Percentiles rank a stretch among this genome's conserved stretches.
These are phyloP conservation scores for Rafetus swinhoei DNA, from an alignment of 2,113 vertebrate species.

Conservation along the genomic window DNA sequence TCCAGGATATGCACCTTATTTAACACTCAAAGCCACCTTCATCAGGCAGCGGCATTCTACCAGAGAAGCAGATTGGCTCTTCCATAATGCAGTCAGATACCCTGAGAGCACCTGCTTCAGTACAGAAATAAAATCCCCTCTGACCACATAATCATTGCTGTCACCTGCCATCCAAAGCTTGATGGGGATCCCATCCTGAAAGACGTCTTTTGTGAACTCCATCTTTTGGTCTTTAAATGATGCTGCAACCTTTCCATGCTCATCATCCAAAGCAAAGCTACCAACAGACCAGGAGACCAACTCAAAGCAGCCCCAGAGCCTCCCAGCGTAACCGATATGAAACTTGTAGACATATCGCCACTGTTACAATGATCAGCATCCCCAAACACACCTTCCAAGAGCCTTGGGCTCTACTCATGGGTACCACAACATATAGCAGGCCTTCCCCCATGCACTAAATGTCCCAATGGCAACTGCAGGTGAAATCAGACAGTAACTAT, in stretches of 20 bases:
- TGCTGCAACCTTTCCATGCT: not conserved
- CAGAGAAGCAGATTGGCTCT: not conserved
- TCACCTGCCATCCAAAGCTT: not conserved
- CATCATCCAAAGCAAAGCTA: not conserved
- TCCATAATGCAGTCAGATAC: not conserved
- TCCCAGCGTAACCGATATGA: not conserved
- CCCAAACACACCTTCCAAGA: not conserved
- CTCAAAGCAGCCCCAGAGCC: not conserved
- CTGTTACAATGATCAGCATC: not conserved
- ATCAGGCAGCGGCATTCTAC: not conserved
- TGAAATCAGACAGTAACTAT: not conserved
- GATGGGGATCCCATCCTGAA: not conserved
- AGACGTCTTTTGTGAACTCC: not conserved
- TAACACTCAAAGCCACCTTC: not conserved
- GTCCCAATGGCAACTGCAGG: not conserved
- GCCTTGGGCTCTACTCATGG: not conserved
- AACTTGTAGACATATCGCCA: not conserved
- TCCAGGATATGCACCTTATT: not conserved
- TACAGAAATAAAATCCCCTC: not conserved
- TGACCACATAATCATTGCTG: not conserved
- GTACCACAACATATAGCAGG: not conserved
- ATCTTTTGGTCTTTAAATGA: not conserved
- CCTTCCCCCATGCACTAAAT: not conserved
- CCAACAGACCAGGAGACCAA: not conserved
- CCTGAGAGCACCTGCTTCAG: not conserved